Conservation (phyloP, 2,113 vertebrate species). For the Eira barbara region DNA sequence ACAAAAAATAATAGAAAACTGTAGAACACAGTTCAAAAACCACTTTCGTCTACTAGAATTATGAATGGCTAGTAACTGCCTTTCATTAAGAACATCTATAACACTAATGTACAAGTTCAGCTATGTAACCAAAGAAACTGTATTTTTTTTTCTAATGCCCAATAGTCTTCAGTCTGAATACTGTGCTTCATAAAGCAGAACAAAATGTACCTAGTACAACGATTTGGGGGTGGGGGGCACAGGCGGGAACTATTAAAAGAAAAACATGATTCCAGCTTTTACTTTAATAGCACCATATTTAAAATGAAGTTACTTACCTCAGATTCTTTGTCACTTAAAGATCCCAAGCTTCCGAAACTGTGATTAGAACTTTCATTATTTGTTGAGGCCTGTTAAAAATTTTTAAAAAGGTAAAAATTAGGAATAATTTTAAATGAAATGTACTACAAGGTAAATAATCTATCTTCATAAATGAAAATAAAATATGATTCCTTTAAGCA, state of each 20-base stretch:
- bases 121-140: neutral
- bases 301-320: constrained; percentile 87
- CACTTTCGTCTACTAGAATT: constrained; percentile 30
- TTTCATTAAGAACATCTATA: constrained; percentile 14
- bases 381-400: constrained; percentile 91
- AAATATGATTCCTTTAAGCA: constrained; percentile 4
- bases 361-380: constrained; percentile 99
- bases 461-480: constrained; percentile 38
- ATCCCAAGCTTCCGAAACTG: constrained; percentile 98
- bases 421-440: constrained; percentile 46
- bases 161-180: constrained; percentile 44
- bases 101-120: constrained; percentile 27
- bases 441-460: constrained; percentile 13
- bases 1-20: constrained; percentile 50
- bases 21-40: constrained; percentile 28
- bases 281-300: constrained; percentile 23
- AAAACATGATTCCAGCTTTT: constrained; percentile 1
- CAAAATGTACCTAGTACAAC: constrained; percentile 35
- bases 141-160: constrained; percentile 51
- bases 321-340: constrained; percentile 98
- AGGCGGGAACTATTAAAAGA: neutral
- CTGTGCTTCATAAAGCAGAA: constrained; percentile 21
- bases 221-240: fast-evolving
- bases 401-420: constrained; percentile 65
- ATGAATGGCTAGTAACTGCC: constrained; percentile 15